Conservation (phyloP, 2,888 invertebrate species). For the Polydesmus complanatus region DNA sequence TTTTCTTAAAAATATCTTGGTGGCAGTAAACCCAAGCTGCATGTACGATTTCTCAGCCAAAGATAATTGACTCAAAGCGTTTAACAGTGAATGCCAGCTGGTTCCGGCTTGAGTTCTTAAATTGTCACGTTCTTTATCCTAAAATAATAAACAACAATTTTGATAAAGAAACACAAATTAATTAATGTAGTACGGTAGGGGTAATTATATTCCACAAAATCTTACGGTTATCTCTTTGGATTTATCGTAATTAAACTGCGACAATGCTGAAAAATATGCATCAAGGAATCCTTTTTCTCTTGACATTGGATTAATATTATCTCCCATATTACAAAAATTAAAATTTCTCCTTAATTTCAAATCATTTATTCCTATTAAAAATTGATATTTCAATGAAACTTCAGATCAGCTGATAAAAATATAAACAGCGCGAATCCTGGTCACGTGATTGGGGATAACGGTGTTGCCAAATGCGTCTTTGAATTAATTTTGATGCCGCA, state of each 20-base stretch:
- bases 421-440: no score
- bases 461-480: no score
- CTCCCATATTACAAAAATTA: neutral
- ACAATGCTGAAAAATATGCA: neutral
- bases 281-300: neutral
- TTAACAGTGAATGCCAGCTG: neutral
- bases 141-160: neutral
- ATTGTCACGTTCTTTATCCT: neutral
- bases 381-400: no score
- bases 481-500: no score
- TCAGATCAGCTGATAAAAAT: no score
- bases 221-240: neutral
- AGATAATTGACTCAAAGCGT: neutral
- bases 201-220: no score
- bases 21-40: neutral
- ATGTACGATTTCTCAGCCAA: neutral
- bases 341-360: no score
- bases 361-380: no score
- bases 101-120: neutral
- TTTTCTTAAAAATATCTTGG: neutral
- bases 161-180: no score
- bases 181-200: no score
- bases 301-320: neutral
- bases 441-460: no score
- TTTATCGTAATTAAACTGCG: neutral